phyloP scores from a whole-genome alignment of 1,140 invertebrate species.

The Bombus waltoni region DNA sequence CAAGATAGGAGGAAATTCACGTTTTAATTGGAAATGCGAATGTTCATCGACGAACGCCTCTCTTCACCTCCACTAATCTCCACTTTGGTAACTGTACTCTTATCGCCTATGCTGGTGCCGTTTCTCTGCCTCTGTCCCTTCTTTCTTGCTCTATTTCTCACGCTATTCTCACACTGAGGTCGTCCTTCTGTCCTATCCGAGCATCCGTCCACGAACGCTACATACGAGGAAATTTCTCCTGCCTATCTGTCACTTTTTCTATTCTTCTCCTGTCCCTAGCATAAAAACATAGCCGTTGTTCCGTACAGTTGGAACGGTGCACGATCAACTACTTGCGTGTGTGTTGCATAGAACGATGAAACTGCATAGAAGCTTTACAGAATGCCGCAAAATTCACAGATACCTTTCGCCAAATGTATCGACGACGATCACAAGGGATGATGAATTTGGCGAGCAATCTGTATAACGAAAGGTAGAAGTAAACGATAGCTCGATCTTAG shows the following conservation, averaged over 20 bases:
- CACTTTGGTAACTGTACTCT: not conserved
- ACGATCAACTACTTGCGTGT: conserved; percentile 4
- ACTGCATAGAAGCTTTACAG: conserved; percentile 7
- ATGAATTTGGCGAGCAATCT: conserved; percentile 42
- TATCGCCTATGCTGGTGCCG: conserved; percentile 24
- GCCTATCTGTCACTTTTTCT: conserved; percentile 18
- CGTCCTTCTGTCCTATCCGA: not conserved
- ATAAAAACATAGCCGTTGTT: conserved; percentile 1
- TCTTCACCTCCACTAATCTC: not conserved
- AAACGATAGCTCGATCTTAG: not conserved
- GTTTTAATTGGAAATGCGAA: not conserved
- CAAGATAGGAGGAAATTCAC: not conserved
- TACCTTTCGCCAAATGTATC: not conserved
- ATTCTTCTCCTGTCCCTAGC: not conserved
- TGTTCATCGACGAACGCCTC: conserved; percentile 9
- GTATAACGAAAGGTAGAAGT: conserved; percentile 17
- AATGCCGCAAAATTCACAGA: conserved; percentile 26
- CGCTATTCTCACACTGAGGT: no score
- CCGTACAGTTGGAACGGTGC: conserved; percentile 12
- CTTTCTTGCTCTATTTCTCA: not conserved
- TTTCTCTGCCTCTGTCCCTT: not conserved
- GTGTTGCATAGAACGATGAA: conserved; percentile 22
- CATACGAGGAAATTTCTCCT: not conserved
- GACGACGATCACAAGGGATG: not conserved
- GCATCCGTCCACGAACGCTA: not conserved